These are phyloP conservation scores for Thera obeliscata DNA, from an alignment of 2,888 invertebrate species.

Conservation along the genomic window DNA sequence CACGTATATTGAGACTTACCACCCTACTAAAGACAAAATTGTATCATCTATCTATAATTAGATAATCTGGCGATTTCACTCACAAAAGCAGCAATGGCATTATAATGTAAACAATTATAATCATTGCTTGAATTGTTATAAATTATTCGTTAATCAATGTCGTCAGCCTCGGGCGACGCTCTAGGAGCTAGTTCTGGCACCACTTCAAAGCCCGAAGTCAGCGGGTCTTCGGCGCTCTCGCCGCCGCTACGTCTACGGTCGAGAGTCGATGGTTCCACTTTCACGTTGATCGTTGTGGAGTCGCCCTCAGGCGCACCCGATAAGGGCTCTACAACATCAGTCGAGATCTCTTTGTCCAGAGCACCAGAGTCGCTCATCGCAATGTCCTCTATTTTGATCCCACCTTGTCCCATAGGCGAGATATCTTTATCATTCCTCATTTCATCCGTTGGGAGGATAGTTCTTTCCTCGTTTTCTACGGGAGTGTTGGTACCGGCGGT, in stretches of 20 bases:
- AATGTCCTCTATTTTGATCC: slow-evolving; percentile 72
- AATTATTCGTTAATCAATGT: slow-evolving; percentile 66
- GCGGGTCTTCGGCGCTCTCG: slow-evolving; percentile 27
- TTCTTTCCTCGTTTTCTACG: slow-evolving; percentile 51
- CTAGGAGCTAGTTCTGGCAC: slow-evolving; percentile 50
- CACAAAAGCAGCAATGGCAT: slow-evolving; percentile 59
- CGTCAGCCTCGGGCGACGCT: slow-evolving; percentile 69
- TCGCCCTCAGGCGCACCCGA: slow-evolving; percentile 44
- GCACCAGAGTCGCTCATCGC: slow-evolving; percentile 57
- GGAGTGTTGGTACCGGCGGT: slow-evolving; percentile 61
- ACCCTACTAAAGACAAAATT: slow-evolving; percentile 36
- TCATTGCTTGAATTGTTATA: slow-evolving; percentile 35
- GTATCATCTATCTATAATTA: slow-evolving; percentile 44
- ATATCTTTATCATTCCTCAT: slow-evolving; percentile 53
- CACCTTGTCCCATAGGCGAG: slow-evolving; percentile 46
- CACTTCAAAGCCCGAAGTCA: slow-evolving; percentile 6
- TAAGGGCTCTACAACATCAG: slow-evolving; percentile 45
- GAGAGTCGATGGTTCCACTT: slow-evolving; percentile 55
- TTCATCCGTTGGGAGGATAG: slow-evolving; percentile 27
- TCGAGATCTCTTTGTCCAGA: slow-evolving; percentile 47
- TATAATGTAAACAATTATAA: slow-evolving; percentile 33
- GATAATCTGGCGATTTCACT: slow-evolving; percentile 44
- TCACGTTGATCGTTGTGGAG: slow-evolving; percentile 37
- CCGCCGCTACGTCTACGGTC: slow-evolving; percentile 71
- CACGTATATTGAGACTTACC: slow-evolving; percentile 50